A percentile compares a stretch with the other conserved stretches of the same genome.
These are phyloP conservation scores for Emys orbicularis DNA, from an alignment of 2,797 vertebrate genomes.

Conservation along the genomic window DNA sequence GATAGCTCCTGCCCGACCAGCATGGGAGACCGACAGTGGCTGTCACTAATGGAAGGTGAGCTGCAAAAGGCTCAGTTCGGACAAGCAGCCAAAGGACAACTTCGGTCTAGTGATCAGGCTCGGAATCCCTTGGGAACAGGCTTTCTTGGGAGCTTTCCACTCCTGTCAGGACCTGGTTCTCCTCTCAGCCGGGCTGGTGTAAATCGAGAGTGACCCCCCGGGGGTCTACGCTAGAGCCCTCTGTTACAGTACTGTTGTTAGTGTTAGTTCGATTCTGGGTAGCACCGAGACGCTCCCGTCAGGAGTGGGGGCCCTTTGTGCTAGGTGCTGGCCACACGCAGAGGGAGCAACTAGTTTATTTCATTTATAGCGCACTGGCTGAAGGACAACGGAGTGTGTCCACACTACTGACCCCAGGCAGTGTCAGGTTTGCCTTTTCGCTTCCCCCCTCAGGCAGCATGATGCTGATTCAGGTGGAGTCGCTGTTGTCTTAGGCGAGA, in stretches of 20 bases:
- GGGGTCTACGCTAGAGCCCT: not conserved
- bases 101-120: not conserved
- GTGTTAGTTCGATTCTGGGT: not conserved
- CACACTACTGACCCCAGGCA: not conserved
- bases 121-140: not conserved
- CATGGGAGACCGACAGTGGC: fast-evolving
- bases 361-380: not conserved
- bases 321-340: not conserved
- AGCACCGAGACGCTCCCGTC: too few species aligned
- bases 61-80: not conserved
- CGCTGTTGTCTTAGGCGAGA: not conserved
- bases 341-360: not conserved
- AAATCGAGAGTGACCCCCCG: not conserved
- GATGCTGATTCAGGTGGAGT: not conserved
- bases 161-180: fast-evolving
- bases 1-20: not conserved
- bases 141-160: not conserved
- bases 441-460: not conserved
- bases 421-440: not conserved
- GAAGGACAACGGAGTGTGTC: not conserved
- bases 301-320: not conserved
- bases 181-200: not conserved
- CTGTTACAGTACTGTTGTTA: too few species aligned
- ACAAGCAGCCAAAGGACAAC: not conserved
- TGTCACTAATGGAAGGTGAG: fast-evolving